Evolutionary conservation across 2,888 invertebrate genomes (phyloP).

Genomic region (Octodonta nipae): DNA sequence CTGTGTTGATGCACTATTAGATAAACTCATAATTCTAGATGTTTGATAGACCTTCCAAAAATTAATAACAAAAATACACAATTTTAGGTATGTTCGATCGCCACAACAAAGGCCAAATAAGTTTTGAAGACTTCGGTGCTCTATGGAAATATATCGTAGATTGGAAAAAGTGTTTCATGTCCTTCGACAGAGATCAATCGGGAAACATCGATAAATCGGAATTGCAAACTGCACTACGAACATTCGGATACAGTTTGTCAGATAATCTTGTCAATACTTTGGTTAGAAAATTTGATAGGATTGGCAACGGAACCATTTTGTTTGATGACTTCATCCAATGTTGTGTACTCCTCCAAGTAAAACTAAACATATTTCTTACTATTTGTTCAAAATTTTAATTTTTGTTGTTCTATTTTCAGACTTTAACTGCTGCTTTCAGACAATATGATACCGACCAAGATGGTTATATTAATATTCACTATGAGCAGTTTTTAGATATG

Average conservation of each 20-base stretch:
- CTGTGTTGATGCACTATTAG: too few species aligned
- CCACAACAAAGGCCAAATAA: conserved; percentile 75
- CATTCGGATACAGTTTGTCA: conserved; percentile 80
- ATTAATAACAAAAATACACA: too few species aligned
- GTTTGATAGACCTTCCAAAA: too few species aligned
- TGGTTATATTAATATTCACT: conserved; percentile 84
- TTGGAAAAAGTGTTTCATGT: conserved; percentile 90
- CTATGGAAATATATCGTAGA: conserved; percentile 97
- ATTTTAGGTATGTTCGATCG: conserved; percentile 87
- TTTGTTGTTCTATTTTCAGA: conserved; percentile 32
- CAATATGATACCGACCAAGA: conserved; percentile 81
- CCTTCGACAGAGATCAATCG: conserved; percentile 83
- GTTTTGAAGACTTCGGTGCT: conserved; percentile 87
- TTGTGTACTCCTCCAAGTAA: conserved; percentile 82
- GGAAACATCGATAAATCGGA: conserved; percentile 86
- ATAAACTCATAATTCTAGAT: too few species aligned
- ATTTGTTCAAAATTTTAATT: too few species aligned
- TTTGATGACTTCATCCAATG: conserved; percentile 99
- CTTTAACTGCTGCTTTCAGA: conserved; percentile 74
- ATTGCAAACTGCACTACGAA: conserved; percentile 71
- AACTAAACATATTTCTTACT: too few species aligned
- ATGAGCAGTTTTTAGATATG: conserved; percentile 88
- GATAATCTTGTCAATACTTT: conserved; percentile 68
- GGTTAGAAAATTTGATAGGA: conserved; percentile 85
- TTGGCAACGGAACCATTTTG: conserved; percentile 73